Evolutionary conservation across 2,797 vertebrate species (phyloP).

Genomic region (Columba guinea): DNA sequence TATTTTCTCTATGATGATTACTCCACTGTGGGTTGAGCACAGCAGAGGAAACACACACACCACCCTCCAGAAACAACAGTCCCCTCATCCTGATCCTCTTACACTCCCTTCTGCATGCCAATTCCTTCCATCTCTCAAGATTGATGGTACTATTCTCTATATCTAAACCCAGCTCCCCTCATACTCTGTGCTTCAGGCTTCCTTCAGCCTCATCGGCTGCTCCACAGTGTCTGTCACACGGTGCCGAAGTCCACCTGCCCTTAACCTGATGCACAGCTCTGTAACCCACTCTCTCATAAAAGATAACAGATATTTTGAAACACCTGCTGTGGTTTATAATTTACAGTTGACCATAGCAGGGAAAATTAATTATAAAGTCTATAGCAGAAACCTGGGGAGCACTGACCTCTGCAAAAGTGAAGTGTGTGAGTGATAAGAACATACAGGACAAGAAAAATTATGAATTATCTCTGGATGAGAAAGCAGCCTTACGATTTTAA

Average conservation of each 20-base stretch:
- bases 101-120: background rate
- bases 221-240: background rate
- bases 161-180: background rate
- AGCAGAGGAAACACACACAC: background rate
- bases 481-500: background rate
- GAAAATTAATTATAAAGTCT: background rate
- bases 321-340: background rate
- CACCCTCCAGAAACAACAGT: background rate
- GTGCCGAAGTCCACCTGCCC: background rate
- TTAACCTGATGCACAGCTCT: background rate
- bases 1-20: background rate
- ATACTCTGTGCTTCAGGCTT: background rate
- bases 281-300: background rate
- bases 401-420: background rate
- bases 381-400: background rate
- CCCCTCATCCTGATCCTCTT: background rate
- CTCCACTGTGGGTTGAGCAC: fast-evolving
- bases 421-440: background rate
- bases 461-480: background rate
- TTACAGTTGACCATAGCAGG: background rate
- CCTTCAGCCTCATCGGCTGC: background rate
- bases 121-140: background rate
- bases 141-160: background rate
- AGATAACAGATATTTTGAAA: background rate
- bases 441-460: background rate